Evolutionary conservation across 2,888 invertebrate species (phyloP), one percentile per base, ranked within the genome.

Genomic region (Cheilosia vernalis): DNA sequence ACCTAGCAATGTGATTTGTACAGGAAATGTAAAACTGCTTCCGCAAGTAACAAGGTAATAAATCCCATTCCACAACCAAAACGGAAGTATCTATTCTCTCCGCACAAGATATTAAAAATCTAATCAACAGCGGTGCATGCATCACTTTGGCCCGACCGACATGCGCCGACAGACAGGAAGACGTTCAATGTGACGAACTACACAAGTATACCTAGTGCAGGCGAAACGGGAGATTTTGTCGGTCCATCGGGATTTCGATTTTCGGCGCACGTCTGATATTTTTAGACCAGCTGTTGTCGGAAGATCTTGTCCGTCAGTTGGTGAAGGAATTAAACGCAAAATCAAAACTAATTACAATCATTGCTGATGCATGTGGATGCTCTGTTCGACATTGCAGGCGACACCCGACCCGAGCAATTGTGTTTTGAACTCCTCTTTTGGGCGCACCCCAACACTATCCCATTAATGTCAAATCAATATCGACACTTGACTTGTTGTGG

Each of bases 11-110:
- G 42, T 72, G 64, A 67, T 79, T 84, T 70, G 56, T 53, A 84
- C 83, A 79, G 83, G 83, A 84, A 84, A 74, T 70, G 70, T 70
- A 64, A 64, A 74, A 70, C 69, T 55, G n/a, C 67, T 47, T 78
- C 72, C 84, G 64, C 70, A 79, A 69, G 64, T 69, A 55, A 53
- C 78, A 67, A 79, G 74, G 58, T 69, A 64, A 84, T 84, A 74
- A 84, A 84, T 84, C 55, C 51, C 10, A 13, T 27, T n/a, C 53
- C 47, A 9, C 19, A 56, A n/a, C 53, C 60, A 42, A 40, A 60
- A 44, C 79, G 84, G 84, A 84, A 84, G 84, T 84, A 84, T 79
- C 70, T 79, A 79, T 84, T 84, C 84, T 84, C 51, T 73, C 44
- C 33, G 47, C 73, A 74, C 51, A 47, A 33, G 73, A 79, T 64